Percentiles rank a stretch among this genome's conserved stretches.
phyloP scores from a whole-genome alignment of 2,888 invertebrate genomes.

The Neoitamus cyanurus region DNA sequence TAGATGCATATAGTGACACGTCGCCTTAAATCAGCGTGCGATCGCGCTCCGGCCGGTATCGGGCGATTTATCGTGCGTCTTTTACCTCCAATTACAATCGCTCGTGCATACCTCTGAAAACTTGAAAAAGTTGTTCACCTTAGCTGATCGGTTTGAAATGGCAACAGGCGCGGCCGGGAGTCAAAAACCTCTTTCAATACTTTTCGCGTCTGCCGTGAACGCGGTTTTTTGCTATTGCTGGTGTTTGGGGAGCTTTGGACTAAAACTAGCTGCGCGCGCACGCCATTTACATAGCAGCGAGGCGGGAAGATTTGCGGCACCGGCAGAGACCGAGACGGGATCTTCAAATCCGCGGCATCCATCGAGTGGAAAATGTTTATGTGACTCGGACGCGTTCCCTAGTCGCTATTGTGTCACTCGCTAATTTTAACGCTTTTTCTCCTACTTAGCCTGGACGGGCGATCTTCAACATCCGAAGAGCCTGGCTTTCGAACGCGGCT shows the following conservation, averaged over 20 bases:
- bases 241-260: neutral
- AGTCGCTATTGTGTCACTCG: neutral
- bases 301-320: neutral
- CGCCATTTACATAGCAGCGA: neutral
- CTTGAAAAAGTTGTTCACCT: conserved; percentile 42
- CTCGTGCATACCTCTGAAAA: conserved; percentile 23
- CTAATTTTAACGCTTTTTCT: conserved; percentile 4
- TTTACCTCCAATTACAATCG: conserved; percentile 35
- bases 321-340: neutral
- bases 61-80: conserved; percentile 31
- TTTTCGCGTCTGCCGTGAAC: neutral
- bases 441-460: neutral
- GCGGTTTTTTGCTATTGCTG: neutral
- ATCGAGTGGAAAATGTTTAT: neutral
- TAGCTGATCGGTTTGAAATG: conserved; percentile 33
- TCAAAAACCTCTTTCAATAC: conserved; percentile 18
- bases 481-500: neutral
- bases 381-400: neutral
- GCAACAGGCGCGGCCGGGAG: conserved; percentile 37
- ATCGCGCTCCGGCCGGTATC: conserved; percentile 6
- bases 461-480: neutral
- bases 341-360: neutral
- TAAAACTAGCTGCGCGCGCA: neutral
- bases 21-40: conserved; percentile 29
- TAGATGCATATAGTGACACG: conserved; percentile 32